phyloP scores from a whole-genome alignment of 2,797 vertebrate species.

The Microctenopoma stevenorrisi region DNA sequence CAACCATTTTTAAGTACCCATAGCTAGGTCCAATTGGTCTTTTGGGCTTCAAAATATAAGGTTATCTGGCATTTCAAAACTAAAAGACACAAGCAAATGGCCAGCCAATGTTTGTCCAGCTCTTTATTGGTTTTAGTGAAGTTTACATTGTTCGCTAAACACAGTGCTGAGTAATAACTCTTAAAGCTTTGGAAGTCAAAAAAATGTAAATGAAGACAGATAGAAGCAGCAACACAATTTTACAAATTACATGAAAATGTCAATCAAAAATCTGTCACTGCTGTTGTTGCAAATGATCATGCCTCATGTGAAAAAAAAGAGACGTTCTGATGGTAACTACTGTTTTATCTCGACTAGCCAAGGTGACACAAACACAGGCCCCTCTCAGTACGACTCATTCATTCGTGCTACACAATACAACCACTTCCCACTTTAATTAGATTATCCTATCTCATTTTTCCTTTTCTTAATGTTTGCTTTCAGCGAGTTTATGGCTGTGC shows the following conservation, averaged over 20 bases:
- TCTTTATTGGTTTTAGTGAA: no score
- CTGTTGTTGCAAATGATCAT: constrained; percentile 1
- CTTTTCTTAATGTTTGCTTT: constrained; percentile 35
- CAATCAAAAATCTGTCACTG: not conserved
- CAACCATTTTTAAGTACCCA: constrained; percentile 9
- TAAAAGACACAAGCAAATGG: not conserved
- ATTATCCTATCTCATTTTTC: constrained; percentile 33
- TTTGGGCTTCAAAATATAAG: no score
- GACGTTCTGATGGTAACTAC: not conserved
- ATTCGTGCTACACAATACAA: constrained; percentile 29
- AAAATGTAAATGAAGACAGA: not conserved
- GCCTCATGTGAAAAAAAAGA: not conserved
- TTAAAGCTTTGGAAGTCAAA: no score
- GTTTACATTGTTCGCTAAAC: no score
- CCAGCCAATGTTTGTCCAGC: no score
- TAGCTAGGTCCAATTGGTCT: constrained; percentile 3
- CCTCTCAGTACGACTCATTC: constrained; percentile 26
- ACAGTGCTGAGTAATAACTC: no score
- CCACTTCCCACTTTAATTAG: constrained; percentile 31
- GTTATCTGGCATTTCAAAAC: no score
- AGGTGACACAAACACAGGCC: constrained; percentile 22
- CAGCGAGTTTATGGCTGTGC: constrained; percentile 33
- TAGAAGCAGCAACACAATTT: not conserved
- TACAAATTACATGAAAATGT: not conserved
- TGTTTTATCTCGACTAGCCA: constrained; percentile 8